Conservation (phyloP, 2,797 vertebrate species). For the Euthynnus affinis region DNA sequence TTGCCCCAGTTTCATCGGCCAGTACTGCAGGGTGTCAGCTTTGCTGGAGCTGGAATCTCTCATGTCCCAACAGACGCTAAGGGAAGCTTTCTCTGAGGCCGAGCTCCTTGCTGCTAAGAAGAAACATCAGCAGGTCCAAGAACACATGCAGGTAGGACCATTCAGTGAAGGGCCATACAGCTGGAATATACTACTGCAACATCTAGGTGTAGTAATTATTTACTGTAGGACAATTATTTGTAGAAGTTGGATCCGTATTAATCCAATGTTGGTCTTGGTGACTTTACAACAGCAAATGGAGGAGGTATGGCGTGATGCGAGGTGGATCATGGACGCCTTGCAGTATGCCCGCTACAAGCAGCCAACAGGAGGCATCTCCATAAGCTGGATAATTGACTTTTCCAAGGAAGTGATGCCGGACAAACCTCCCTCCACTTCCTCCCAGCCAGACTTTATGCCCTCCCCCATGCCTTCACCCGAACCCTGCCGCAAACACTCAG, state of each 20-base stretch:
- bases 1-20: constrained; percentile 89
- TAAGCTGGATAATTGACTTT: constrained; percentile 89
- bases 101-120: constrained; percentile 90
- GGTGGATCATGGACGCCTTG: constrained; percentile 94
- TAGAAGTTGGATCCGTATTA: background rate
- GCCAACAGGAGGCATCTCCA: constrained; percentile 87
- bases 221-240: background rate
- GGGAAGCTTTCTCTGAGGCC: constrained; percentile 92
- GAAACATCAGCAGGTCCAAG: constrained; percentile 92
- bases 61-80: constrained; percentile 92
- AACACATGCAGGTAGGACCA: constrained; percentile 89
- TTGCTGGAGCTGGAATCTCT: constrained; percentile 93
- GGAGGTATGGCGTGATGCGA: constrained; percentile 93
- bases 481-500: constrained; percentile 85
- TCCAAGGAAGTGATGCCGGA: constrained; percentile 80
- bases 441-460: constrained; percentile 89
- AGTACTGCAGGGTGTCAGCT: constrained; percentile 92
- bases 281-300: constrained; percentile 90
- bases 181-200: background rate
- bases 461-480: constrained; percentile 91
- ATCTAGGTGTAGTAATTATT: background rate
- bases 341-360: constrained; percentile 95
- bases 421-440: constrained; percentile 84
- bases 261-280: background rate
- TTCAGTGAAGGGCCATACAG: background rate